Evolutionary conservation across 2,113 vertebrate genomes (phyloP), one percentile per base, ranked within the genome.

Genomic region (Calidris pygmaea): DNA sequence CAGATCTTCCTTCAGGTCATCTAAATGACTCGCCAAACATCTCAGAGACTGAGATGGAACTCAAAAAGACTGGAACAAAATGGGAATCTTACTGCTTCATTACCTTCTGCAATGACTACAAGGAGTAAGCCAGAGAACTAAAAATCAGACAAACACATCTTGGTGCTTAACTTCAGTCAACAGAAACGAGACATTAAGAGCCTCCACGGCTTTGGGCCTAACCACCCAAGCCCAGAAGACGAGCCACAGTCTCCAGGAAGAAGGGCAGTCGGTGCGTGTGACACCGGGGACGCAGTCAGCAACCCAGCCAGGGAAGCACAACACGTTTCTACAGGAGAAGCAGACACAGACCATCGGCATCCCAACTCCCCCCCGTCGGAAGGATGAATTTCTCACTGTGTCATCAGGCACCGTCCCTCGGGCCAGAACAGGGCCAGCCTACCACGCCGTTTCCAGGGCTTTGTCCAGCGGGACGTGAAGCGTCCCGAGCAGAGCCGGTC

Each of bases 231-330:
- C 4, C 27, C 5, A 0, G 3, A 7, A 12, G 39, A 30, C 13
- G 7, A 37, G 23, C 10, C 29, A 9, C 16, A 2, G 48, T 2
- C 30, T 6, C 7, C 2, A 9, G 35, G 43, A 16, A 3, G 2
- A 2, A 14, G 26, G 65, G 1, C 5, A 4, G 30, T 0, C 1
- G 26, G 41, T 10, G 5, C 0, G 34, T 10, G 5, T 0, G 34
- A 8, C 4, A 14, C 39, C 3, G 50, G 26, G 41, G 71, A 55
- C 1, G 26, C 37, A 4, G 4, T 4, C 0, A 37, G 37, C 63
- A 34, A 3, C 41, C 60, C 52, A 8, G 35, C 47, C 2, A 2
- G 62, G 47, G 16, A 22, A 52, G 12, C 72, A 39, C 41, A 14
- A 7, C 1, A 2, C 18, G 0, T 14, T 34, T 9, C 52, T 10